Conservation (phyloP, 1,140 invertebrate genomes). For the Drosophila dunni region DNA sequence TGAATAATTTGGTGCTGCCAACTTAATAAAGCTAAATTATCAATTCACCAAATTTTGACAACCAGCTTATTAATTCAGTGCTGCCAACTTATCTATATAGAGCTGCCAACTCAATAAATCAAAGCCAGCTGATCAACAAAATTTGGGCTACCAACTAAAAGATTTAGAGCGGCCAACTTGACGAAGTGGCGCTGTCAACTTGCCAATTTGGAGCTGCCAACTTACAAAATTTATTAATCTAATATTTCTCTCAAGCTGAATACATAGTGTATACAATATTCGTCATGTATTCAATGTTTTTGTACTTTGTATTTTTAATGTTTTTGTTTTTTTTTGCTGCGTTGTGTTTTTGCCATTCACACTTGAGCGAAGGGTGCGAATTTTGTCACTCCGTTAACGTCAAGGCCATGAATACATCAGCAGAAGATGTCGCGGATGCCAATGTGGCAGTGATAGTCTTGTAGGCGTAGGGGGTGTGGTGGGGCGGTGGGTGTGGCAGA, state of each 20-base stretch:
- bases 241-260: too few species aligned
- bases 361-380: slow-evolving; percentile 72
- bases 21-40: too few species aligned
- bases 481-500: not conserved
- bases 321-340: slow-evolving; percentile 3
- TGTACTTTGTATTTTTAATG: not conserved
- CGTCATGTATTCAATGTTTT: not conserved
- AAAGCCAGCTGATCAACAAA: too few species aligned
- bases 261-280: slow-evolving; percentile 5
- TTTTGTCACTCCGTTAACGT: slow-evolving; percentile 81
- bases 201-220: too few species aligned
- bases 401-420: slow-evolving; percentile 81
- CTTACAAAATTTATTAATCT: too few species aligned
- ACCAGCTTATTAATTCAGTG: too few species aligned
- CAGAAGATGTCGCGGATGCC: slow-evolving; percentile 32
- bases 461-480: not conserved
- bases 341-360: slow-evolving; percentile 39
- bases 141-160: not conserved
- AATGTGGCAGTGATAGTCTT: slow-evolving; percentile 3
- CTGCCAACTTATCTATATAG: too few species aligned
- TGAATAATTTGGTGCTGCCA: too few species aligned
- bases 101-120: too few species aligned
- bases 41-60: too few species aligned
- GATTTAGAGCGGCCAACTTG: not conserved
- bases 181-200: not conserved